phyloP scores from a whole-genome alignment of 1,140 invertebrate species.

The Cyphomyrmex costatus region DNA sequence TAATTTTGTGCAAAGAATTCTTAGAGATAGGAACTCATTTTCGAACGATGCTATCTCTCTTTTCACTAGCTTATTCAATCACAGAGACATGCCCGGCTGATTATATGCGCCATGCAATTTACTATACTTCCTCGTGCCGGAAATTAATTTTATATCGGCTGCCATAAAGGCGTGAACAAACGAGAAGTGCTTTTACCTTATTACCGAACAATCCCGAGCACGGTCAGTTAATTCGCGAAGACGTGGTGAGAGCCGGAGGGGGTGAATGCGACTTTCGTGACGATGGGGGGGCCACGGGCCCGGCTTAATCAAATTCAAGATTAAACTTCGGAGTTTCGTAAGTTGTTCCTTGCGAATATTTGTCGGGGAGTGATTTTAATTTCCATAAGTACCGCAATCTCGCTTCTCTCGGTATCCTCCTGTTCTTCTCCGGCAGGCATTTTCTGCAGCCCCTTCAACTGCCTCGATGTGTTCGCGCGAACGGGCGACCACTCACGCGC shows the following conservation, averaged over 20 bases:
- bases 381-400: slow-evolving; percentile 83
- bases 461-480: slow-evolving; percentile 22
- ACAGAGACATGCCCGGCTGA: not conserved
- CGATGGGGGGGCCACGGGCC: slow-evolving; percentile 40
- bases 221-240: slow-evolving; percentile 79
- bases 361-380: slow-evolving; percentile 83
- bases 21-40: not conserved
- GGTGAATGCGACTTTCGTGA: slow-evolving; percentile 29
- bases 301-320: slow-evolving; percentile 83
- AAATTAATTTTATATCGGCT: slow-evolving; percentile 68
- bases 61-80: not conserved
- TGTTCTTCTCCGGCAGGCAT: slow-evolving; percentile 34
- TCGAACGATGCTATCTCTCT: not conserved
- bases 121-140: slow-evolving; percentile 18
- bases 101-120: slow-evolving; percentile 47
- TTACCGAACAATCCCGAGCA: slow-evolving; percentile 70
- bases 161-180: slow-evolving; percentile 49
- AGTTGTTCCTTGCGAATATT: slow-evolving; percentile 78
- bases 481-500: slow-evolving; percentile 35
- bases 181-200: slow-evolving; percentile 52
- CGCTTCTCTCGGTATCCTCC: slow-evolving; percentile 55
- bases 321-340: slow-evolving; percentile 82
- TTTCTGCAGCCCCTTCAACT: slow-evolving; percentile 15
- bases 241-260: not conserved
- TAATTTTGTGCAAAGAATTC: too few relatives aligned